These are phyloP conservation scores for Zaprionus lineosus DNA, from an alignment of 2,888 invertebrate species.

Conservation along the genomic window DNA sequence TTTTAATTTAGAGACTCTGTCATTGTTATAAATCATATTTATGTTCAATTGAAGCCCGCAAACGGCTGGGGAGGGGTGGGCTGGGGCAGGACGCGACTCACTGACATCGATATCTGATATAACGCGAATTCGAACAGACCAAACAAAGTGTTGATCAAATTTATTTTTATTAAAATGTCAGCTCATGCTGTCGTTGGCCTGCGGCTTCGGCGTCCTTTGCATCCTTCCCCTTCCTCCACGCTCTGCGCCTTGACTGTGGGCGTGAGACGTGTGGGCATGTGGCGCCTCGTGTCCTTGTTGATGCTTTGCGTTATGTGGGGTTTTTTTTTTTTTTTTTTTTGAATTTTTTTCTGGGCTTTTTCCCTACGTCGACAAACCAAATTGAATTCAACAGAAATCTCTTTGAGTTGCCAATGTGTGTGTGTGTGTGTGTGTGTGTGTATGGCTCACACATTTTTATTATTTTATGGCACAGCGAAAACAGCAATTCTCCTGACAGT, in stretches of 20 bases:
- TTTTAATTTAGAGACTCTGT: no score
- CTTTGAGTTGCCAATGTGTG: conserved; percentile 54
- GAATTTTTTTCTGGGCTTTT: conserved; percentile 1
- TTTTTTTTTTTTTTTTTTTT: conserved; percentile 15
- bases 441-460: conserved; percentile 64
- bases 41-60: no score
- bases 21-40: no score
- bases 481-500: conserved; percentile 29
- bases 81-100: no score
- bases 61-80: no score
- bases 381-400: conserved; percentile 70
- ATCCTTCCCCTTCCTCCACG: not conserved
- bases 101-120: conserved; percentile 27
- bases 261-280: conserved; percentile 23
- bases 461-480: conserved; percentile 62
- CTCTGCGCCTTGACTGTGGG: conserved; percentile 2
- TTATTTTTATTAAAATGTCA: conserved; percentile 69
- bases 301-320: conserved; percentile 21
- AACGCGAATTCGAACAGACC: conserved; percentile 23
- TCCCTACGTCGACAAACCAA: conserved; percentile 35
- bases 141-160: conserved; percentile 67
- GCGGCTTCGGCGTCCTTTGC: conserved; percentile 1
- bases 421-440: conserved; percentile 1
- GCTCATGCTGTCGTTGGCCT: conserved; percentile 34
- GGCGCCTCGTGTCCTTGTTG: conserved; percentile 64